These are phyloP conservation scores for Discoglossus pictus DNA, from an alignment of 2,797 vertebrate species.

Conservation along the genomic window DNA sequence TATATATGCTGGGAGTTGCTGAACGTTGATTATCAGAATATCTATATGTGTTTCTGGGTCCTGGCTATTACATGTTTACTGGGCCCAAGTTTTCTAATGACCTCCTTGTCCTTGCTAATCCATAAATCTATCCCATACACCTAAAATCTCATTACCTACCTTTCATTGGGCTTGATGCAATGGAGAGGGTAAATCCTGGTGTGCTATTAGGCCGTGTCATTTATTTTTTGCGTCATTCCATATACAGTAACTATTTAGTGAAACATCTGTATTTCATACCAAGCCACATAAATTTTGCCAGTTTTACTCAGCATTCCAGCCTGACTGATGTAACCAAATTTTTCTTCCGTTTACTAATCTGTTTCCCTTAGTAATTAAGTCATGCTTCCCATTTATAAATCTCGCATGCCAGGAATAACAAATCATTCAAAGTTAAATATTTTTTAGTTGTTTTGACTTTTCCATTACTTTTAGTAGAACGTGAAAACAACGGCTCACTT, in stretches of 20 bases:
- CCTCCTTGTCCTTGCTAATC: too few species aligned
- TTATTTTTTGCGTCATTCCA: neutral
- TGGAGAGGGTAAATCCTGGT: too few species aligned
- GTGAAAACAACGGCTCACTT: neutral
- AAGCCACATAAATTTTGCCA: conserved; percentile 1
- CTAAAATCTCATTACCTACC: too few species aligned
- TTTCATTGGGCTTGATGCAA: too few species aligned
- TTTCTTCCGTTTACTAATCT: conserved; percentile 26
- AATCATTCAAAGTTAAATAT: conserved; percentile 41
- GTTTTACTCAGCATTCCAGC: conserved; percentile 41
- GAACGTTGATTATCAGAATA: too few species aligned
- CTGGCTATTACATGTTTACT: too few species aligned
- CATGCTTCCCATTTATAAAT: conserved; percentile 41
- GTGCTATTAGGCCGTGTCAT: too few species aligned
- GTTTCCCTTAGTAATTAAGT: conserved; percentile 37
- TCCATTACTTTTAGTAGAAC: conserved; percentile 30
- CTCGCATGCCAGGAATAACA: conserved; percentile 42
- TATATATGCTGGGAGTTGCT: too few species aligned
- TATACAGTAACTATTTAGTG: conserved; percentile 20
- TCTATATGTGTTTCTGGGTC: too few species aligned
- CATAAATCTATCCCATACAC: too few species aligned
- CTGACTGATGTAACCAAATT: conserved; percentile 30
- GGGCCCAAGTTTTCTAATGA: too few species aligned
- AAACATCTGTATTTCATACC: conserved; percentile 17
- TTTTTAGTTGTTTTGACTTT: conserved; percentile 41